These are phyloP conservation scores for Coenonympha glycerion DNA, from an alignment of 2,888 invertebrate genomes.

Conservation along the genomic window DNA sequence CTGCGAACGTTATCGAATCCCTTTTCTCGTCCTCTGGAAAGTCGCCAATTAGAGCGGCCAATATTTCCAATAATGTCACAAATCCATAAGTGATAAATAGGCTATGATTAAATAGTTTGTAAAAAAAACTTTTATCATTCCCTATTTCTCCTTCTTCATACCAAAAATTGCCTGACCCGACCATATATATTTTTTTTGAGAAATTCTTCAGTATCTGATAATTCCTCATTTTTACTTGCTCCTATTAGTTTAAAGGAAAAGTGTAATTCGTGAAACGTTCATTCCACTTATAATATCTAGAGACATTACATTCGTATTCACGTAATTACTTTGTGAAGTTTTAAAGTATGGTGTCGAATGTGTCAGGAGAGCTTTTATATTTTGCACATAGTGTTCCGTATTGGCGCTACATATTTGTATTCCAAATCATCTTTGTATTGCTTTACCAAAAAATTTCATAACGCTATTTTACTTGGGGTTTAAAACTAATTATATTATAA, in stretches of 20 bases:
- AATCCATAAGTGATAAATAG: slow-evolving; percentile 46
- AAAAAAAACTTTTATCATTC: slow-evolving; percentile 45
- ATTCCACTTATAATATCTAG: not conserved
- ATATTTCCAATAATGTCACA: slow-evolving; percentile 58
- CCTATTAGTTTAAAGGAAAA: not conserved
- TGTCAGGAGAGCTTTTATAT: not conserved
- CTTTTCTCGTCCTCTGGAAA: slow-evolving; percentile 60
- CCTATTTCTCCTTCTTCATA: slow-evolving; percentile 46
- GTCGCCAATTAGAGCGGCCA: slow-evolving; percentile 50
- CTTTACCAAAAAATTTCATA: too few relatives aligned
- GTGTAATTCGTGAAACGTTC: not conserved
- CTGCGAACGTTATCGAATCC: slow-evolving; percentile 56
- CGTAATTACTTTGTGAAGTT: not conserved
- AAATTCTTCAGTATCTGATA: slow-evolving; percentile 47
- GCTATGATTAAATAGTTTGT: slow-evolving; percentile 39
- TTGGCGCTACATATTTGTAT: too few relatives aligned
- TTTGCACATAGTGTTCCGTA: not conserved
- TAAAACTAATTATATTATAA: too few relatives aligned
- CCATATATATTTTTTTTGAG: slow-evolving; percentile 46
- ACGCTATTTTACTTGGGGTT: too few relatives aligned
- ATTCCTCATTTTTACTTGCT: slow-evolving; percentile 45
- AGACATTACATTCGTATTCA: not conserved
- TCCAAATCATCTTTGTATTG: not conserved
- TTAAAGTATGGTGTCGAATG: not conserved
- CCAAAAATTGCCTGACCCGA: slow-evolving; percentile 65